Evolutionary conservation across 2,888 invertebrate species (phyloP), one percentile per base, ranked within the genome.

Genomic region (Mimachlamys varia): DNA sequence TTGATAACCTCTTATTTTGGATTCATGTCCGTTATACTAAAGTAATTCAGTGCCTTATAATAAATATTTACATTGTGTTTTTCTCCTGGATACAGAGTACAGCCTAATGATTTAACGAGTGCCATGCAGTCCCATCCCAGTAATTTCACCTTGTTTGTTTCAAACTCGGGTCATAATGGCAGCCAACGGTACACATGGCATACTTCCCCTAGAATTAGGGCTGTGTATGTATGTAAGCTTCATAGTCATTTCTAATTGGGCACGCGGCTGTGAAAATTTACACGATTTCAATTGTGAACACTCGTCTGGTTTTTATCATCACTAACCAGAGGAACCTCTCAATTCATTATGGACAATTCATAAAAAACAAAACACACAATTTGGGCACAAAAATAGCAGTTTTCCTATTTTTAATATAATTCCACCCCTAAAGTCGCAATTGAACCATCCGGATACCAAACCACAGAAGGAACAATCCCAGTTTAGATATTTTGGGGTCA

Each of bases 201-300:
- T 58, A 58, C 22, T 58, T 58, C 53, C 15, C 19, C 58, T 3
- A 2, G 22, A 58, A 4, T 58, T 0, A 7, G 22, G 0, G 7
- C 58, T 10, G 7, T 10, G 12, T 53, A 53, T 53, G 53, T 19
- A 10, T 53, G 53, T n/a, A 22, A 58, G 15, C 19, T 76, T 13
- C 33, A 27, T 33, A 76, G 76, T 27, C 13, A 10, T 33, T 22
- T 33, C 76, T 76, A 76, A 76, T 76, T 76, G 76, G 76, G 76
- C 76, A 76, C 33, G 13, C 27, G 76, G 76, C 33, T 76, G 76
- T 76, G 76, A 76, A 76, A 27, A 76, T 76, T 76, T 76, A 76
- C 76, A 76, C 13, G 10, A 76, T 76, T 33, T 76, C 76, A 76
- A 2, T 33, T 4, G 27, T 33, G 13, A 7, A 7, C 7, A 10